Base-by-base conservation (phyloP, 1,140 invertebrate species). In the Drosophila sucinea region DNA sequence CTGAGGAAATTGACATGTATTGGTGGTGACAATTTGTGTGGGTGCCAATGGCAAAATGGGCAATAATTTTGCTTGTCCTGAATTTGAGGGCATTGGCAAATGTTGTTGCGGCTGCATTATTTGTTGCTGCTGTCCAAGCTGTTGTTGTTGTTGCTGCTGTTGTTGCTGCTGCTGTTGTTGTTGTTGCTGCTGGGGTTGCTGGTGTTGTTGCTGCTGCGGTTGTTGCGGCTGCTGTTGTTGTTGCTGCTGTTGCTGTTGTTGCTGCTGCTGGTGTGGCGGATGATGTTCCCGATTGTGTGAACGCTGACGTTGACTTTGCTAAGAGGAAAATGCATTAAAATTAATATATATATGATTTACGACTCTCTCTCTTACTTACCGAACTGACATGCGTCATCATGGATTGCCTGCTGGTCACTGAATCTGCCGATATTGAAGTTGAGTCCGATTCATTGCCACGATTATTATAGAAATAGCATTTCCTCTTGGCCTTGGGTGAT, bases 381-480 rank as follows among this genome's bases (percentile, higher is more conserved):
- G 93, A 91, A 54, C 93, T 94, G 32, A 93, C 92, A 17, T 93
- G 93, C 7, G 93, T 93, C 76, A 93, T 77, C 33, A 93, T 84
- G 1, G 94, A 95, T 29, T 95, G 93, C 41, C 94, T 92, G 2
- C 95, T 96, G 6, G 93, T 94, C 1, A 94, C 94, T 0, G 96
- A 96, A 6, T 95, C 95, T 1, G 94, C 94, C 0, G 95, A 96
- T 67, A 95, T 92, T 0, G 95, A 96, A n/a, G 94, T 94, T 4
- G 91, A 92, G 60, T 95, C 95, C 1, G 95, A 95, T 60, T 93
- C 94, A 23, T 92, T 91, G 1, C 90, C 90, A 0, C 83, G 76
- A 40, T 47, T 90, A 25, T 75, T 73, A 57, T 89, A 70, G 54
- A 80, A 80, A 58, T 86, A 85, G 40, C 85, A 84, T 74, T 90